These are phyloP conservation scores for Parapsyche elsis DNA, from an alignment of 1,140 invertebrate genomes.

Conservation along the genomic window DNA sequence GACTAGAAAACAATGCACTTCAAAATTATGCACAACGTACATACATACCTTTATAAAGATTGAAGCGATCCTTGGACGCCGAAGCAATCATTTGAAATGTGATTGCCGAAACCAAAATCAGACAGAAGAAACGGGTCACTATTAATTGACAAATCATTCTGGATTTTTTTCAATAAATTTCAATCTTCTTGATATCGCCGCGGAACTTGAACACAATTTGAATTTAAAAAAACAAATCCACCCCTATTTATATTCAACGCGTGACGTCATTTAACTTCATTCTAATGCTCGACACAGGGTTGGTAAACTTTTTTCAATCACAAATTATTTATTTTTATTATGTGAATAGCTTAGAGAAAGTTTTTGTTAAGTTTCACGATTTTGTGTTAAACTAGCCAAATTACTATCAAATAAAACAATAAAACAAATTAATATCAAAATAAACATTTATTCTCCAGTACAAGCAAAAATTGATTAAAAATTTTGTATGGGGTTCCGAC, in stretches of 20 bases:
- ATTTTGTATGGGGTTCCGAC: too few species aligned
- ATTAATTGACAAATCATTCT: constrained; percentile 32
- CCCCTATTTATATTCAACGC: background rate
- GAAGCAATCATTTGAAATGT: constrained; percentile 27
- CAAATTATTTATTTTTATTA: too few species aligned
- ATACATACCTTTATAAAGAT: constrained; percentile 50
- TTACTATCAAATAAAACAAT: too few species aligned
- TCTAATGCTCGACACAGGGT: background rate
- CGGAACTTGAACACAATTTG: background rate
- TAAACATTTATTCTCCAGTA: too few species aligned
- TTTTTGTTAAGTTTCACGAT: too few species aligned
- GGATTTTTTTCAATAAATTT: background rate
- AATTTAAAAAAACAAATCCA: background rate
- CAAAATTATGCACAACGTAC: background rate
- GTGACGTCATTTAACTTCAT: background rate
- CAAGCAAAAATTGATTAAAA: too few species aligned
- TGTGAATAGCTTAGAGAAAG: too few species aligned
- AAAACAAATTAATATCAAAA: too few species aligned
- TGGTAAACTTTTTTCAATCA: background rate
- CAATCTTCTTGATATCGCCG: background rate
- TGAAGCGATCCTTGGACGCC: constrained; percentile 49
- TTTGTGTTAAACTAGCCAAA: too few species aligned
- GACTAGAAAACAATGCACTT: background rate
- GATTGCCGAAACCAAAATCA: constrained; percentile 23
- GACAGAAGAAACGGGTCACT: constrained; percentile 24